A percentile compares a stretch with the other conserved stretches of the same genome.
phyloP scores from a whole-genome alignment of 2,888 invertebrate species.

The Amaurobius ferox region DNA sequence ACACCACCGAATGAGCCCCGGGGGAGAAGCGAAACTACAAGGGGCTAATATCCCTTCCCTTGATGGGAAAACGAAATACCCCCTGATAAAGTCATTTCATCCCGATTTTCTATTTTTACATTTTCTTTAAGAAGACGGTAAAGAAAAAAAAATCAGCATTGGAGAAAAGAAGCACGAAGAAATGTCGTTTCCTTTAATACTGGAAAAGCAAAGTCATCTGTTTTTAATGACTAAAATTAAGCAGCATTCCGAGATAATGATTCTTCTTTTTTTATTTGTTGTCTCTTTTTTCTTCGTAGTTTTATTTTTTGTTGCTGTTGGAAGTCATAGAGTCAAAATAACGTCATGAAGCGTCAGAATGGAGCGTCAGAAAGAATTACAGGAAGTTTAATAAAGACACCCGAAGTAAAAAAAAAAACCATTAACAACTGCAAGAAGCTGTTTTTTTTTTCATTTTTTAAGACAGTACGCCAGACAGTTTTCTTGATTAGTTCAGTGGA shows the following conservation, averaged over 20 bases:
- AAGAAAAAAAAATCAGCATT: conserved; percentile 18
- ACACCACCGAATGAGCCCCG: conserved; percentile 45
- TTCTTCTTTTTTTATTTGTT: conserved; percentile 22
- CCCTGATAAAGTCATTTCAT: conserved; percentile 58
- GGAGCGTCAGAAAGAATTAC: conserved; percentile 46
- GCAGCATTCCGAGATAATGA: conserved; percentile 52
- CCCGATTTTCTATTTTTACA: conserved; percentile 56
- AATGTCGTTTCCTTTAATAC: conserved; percentile 66
- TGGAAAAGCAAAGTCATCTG: conserved; percentile 68
- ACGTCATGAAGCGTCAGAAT: too few relatives aligned
- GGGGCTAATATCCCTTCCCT: conserved; percentile 18
- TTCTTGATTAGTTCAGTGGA: too few relatives aligned
- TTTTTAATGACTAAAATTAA: conserved; percentile 71
- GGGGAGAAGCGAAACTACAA: conserved; percentile 43
- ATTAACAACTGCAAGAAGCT: too few relatives aligned
- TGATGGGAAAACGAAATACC: conserved; percentile 29
- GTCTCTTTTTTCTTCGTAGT: conserved; percentile 10
- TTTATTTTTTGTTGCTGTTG: conserved; percentile 25
- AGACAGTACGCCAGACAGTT: too few relatives aligned
- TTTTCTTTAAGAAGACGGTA: too few relatives aligned
- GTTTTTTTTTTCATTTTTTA: too few relatives aligned
- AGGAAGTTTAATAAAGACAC: too few relatives aligned
- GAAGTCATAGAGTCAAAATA: conserved; percentile 61
- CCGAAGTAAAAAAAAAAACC: too few relatives aligned
- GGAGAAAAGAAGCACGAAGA: conserved; percentile 19